Evolutionary conservation across 2,888 invertebrate species (phyloP), one percentile per base, ranked within the genome.

Genomic region (Himalopsyche japonica): DNA sequence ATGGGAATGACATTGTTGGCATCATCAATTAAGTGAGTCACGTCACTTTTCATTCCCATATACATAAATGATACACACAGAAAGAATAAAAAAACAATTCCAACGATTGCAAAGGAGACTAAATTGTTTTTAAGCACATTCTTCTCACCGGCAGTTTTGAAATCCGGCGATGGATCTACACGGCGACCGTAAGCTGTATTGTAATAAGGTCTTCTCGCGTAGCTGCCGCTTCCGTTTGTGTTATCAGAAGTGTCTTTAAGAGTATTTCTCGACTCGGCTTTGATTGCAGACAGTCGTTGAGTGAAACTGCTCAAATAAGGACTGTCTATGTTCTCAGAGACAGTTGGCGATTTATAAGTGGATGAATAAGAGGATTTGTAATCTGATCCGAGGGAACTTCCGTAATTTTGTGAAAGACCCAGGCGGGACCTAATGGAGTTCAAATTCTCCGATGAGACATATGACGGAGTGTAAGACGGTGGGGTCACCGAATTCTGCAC

Each of bases 291-390:
- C 85, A 95, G 89, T 85, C 95, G 92, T 84, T 93, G 92, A 0
- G 95, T 95, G 88, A 95, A 95, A 88, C 94, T 95, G 88, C 95
- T 95, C 88, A 95, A 90, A 89, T 94, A 95, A 81, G 95, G 95
- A 87, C 95, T 94, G 88, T 95, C 94, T 86, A 93, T 92, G 89
- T 93, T 92, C 87, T 92, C 87, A 32, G 87, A 87, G 4, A 92
- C 90, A 48, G 90, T 90, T 30, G 91, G 89, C 1, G 91, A 91
- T 85, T 90, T 91, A 83, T 90, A 91, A 87, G 89, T 89, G 6
- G 82, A 80, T 10, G 76, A 27, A 76, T 84, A 84, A 2, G 76
- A 70, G n/a, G 86, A 82, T 12, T 79, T 82, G 34, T 81, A 82
- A 10, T 49, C 49, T 15, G 80, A 57, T 15, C 48, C 30, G 37